A percentile compares a stretch with the other conserved stretches of the same genome.
These are phyloP conservation scores for Pemphigus obesinymphae DNA, from an alignment of 1,140 invertebrate species.

Conservation along the genomic window DNA sequence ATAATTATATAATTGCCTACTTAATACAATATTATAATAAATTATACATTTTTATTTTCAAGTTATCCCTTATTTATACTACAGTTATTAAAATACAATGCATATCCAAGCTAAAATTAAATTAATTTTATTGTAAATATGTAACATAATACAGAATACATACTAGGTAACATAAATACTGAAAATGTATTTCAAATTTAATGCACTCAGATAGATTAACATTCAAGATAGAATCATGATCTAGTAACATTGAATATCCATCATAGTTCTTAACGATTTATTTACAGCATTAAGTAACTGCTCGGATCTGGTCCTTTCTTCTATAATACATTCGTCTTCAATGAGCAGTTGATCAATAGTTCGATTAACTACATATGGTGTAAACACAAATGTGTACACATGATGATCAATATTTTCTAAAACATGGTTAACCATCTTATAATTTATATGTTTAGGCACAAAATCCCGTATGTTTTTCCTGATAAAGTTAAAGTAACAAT, in stretches of 20 bases:
- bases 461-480: conserved; percentile 16
- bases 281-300: neutral
- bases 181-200: too few relatives aligned
- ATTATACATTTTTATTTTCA: too few relatives aligned
- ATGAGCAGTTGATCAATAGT: neutral
- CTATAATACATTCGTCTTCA: neutral
- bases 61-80: too few relatives aligned
- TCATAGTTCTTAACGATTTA: neutral
- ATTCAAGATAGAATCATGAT: too few relatives aligned
- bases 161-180: too few relatives aligned
- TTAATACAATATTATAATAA: too few relatives aligned
- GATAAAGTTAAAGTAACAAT: conserved; percentile 8
- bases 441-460: conserved; percentile 6
- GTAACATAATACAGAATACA: too few relatives aligned
- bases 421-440: conserved; percentile 19
- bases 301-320: neutral
- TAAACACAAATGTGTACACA: neutral
- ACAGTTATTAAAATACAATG: too few relatives aligned
- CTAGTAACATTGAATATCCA: neutral
- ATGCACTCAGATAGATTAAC: too few relatives aligned
- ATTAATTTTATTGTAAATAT: too few relatives aligned
- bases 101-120: too few relatives aligned
- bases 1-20: too few relatives aligned
- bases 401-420: neutral
- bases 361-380: neutral